Evolutionary conservation across 2,113 vertebrate genomes (phyloP), one percentile per base, ranked within the genome.

Genomic region (Gymnogyps californianus): DNA sequence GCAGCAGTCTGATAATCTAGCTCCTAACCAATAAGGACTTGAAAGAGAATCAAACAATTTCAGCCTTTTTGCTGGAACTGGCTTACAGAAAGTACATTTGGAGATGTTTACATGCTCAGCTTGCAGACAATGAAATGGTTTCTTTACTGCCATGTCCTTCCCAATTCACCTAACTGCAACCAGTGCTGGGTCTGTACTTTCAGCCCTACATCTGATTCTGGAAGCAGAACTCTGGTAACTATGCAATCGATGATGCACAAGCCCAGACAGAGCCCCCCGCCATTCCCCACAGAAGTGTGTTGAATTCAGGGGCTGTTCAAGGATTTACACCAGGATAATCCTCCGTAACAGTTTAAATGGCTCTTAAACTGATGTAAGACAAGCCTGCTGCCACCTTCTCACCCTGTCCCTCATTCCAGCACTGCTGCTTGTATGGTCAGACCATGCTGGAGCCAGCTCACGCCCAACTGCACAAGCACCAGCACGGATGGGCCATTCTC

Each of bases 201-300:
- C 67, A 69, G 34, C 15, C 47, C 36, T 7, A 7, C 10, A 15
- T 4, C 42, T 7, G 51, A 16, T 29, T 47, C 74, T 40, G n/a
- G 26, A 54, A 66, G 20, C 52, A 32, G 76, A 78, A 40, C 59
- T n/a, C 6, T 0, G 24, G 31, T 54, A 70, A 71, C 71, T 34
- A 20, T 2, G 42, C 0, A 7, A 40, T 14, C 1, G 0, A 26
- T 20, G 31, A 65, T 8, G 14, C 26, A 5, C 0, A 1, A 59
- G 12, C 12, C 17, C 21, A 3, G 8, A 8, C 9, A 40, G 31
- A 64, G 17, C 7, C 44, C 26, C 16, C 32, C 10, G 36, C 55
- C 21, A 26, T 6, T 40, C 26, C 55, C 31, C 31, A 24, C 1
- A 11, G 8, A 7, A 8, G 8, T 0, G 18, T 26, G 28, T 9